phyloP scores from a whole-genome alignment of 2,797 vertebrate species.

The Dendrocincla tyrannina region DNA sequence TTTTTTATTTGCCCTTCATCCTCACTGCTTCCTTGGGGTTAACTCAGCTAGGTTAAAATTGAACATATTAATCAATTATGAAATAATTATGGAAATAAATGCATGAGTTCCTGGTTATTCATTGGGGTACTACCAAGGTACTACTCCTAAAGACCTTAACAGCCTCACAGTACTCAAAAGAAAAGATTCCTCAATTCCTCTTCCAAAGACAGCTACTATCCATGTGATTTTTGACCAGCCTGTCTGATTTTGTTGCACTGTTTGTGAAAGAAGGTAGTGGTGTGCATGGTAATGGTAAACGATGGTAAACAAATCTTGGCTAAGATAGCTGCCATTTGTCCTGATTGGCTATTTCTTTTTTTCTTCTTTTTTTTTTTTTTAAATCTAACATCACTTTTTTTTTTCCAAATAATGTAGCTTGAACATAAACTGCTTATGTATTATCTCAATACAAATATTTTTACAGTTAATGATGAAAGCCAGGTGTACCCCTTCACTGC shows the following conservation, averaged over 20 bases:
- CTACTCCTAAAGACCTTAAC: background rate
- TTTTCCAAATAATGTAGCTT: background rate
- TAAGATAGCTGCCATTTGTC: background rate
- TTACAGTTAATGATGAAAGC: background rate
- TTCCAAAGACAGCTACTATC: background rate
- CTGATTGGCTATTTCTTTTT: background rate
- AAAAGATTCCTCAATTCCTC: background rate
- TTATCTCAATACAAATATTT: background rate
- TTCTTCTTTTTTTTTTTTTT: background rate
- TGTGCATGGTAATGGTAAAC: background rate
- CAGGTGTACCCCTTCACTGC: background rate
- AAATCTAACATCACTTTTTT: background rate
- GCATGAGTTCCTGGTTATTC: background rate
- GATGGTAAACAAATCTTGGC: background rate
- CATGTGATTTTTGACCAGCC: background rate
- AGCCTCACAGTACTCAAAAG: background rate
- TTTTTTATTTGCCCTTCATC: background rate
- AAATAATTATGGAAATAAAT: background rate
- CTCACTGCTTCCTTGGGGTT: background rate
- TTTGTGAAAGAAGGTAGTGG: background rate
- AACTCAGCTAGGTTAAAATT: background rate
- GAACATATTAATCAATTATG: background rate
- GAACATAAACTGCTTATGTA: fast-evolving
- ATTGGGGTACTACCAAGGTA: background rate
- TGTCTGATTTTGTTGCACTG: background rate